Percentiles rank a stretch among this genome's conserved stretches.
phyloP scores from a whole-genome alignment of 2,797 vertebrate species.

The Acropternis orthonyx region DNA sequence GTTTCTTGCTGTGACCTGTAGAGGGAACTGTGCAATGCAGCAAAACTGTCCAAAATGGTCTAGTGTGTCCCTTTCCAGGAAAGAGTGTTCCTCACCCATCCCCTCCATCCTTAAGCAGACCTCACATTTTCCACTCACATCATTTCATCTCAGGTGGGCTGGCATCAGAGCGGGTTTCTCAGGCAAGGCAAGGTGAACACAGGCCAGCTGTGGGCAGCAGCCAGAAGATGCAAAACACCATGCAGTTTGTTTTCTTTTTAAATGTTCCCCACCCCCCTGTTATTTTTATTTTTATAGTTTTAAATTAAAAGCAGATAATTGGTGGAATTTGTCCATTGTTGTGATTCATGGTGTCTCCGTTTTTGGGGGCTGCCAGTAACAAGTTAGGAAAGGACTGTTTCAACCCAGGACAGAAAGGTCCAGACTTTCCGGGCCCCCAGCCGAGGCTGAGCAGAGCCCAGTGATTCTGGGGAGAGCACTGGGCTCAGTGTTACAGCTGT shows the following conservation, averaged over 20 bases:
- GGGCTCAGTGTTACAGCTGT: fast-evolving
- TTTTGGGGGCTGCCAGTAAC: slow-evolving; percentile 2
- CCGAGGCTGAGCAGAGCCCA: slow-evolving; percentile 17
- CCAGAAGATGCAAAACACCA: neutral
- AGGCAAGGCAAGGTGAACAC: neutral
- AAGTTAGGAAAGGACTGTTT: slow-evolving; percentile 13
- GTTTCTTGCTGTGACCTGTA: slow-evolving; percentile 30
- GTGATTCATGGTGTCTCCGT: neutral
- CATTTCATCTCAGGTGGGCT: neutral
- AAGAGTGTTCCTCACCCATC: neutral
- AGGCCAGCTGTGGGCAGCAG: neutral
- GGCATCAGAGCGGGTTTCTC: neutral
- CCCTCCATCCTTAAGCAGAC: neutral
- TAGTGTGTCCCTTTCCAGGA: neutral
- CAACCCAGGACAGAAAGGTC: neutral
- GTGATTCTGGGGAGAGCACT: neutral
- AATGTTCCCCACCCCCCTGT: too few relatives aligned
- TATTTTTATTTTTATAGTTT: neutral
- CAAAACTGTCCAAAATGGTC: neutral
- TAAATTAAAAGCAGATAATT: neutral
- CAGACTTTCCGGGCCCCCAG: neutral
- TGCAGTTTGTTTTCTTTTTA: too few relatives aligned
- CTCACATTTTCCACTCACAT: neutral
- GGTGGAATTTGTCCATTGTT: neutral
- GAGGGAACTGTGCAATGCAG: slow-evolving; percentile 39